Evolutionary conservation across 2,797 vertebrate genomes (phyloP).

Genomic region (Chiroxiphia lanceolata): DNA sequence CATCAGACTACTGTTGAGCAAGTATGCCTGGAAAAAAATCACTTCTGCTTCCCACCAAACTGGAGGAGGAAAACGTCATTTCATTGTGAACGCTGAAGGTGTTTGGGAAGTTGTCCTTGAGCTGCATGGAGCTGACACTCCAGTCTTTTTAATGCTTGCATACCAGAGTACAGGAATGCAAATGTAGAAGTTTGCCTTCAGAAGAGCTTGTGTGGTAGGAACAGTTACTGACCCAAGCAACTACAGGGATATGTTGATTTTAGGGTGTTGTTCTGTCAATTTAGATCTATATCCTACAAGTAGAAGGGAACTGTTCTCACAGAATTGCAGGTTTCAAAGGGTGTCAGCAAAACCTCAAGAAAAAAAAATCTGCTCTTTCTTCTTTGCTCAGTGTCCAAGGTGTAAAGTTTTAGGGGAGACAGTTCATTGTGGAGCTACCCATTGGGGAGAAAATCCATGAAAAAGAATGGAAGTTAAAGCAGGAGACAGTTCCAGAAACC

Average conservation of each 20-base stretch:
- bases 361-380: background rate
- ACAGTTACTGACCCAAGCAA: background rate
- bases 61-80: background rate
- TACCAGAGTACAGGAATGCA: background rate
- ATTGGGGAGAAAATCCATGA: background rate
- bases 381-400: background rate
- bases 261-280: background rate
- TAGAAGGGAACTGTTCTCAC: background rate
- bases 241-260: background rate
- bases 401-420: background rate
- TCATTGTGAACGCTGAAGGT: background rate
- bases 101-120: background rate
- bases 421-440: background rate
- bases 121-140: background rate
- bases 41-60: background rate
- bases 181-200: background rate
- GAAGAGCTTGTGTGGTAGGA: background rate
- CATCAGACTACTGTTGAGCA: background rate
- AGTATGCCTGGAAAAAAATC: background rate
- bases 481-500: background rate
- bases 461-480: background rate
- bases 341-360: background rate
- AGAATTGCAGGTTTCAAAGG: background rate
- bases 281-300: background rate
- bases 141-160: background rate